phyloP scores from a whole-genome alignment of 2,113 vertebrate species.

The Melanerpes formicivorus region DNA sequence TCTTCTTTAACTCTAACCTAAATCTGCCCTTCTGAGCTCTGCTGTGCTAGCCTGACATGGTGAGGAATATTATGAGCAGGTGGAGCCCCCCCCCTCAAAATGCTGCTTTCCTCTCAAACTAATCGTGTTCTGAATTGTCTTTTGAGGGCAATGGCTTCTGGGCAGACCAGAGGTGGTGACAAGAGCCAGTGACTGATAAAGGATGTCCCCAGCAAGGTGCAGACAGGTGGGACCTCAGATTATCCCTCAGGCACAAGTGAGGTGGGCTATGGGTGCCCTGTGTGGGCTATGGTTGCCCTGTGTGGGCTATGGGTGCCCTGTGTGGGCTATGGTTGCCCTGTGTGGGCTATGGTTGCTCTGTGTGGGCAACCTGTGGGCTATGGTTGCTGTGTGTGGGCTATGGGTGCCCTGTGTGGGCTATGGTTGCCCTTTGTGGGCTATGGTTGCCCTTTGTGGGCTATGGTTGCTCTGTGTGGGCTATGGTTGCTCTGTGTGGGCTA shows the following conservation, averaged over 20 bases:
- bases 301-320: too few relatives aligned
- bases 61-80: background rate
- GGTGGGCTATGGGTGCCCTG: too few relatives aligned
- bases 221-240: fast-evolving
- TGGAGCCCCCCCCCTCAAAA: fast-evolving
- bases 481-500: too few relatives aligned
- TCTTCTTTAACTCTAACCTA: background rate
- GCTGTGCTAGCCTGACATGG: fast-evolving
- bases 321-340: too few relatives aligned
- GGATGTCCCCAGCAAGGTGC: background rate
- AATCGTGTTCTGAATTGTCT: background rate
- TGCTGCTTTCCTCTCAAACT: background rate
- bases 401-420: too few relatives aligned
- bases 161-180: background rate
- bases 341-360: too few relatives aligned
- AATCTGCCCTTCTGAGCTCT: background rate
- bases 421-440: too few relatives aligned
- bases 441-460: too few relatives aligned
- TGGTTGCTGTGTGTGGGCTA: too few relatives aligned
- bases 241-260: background rate
- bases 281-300: too few relatives aligned
- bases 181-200: background rate
- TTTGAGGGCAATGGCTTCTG: background rate
- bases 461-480: too few relatives aligned
- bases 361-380: too few relatives aligned